These are phyloP conservation scores for Aspidiotus rigidus DNA, from an alignment of 2,888 invertebrate genomes.

Conservation along the genomic window DNA sequence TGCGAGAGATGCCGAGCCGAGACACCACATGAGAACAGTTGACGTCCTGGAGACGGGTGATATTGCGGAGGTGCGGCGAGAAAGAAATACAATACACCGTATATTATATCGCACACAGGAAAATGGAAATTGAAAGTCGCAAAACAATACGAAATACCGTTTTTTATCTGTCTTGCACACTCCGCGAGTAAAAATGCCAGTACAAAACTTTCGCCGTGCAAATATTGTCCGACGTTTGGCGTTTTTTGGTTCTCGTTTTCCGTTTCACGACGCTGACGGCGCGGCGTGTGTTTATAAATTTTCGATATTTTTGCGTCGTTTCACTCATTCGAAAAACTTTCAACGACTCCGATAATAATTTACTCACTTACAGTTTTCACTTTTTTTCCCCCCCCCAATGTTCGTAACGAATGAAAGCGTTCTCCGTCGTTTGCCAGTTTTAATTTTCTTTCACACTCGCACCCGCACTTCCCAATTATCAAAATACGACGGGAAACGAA, in stretches of 20 bases:
- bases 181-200: neutral
- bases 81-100: too few species aligned
- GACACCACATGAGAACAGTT: too few species aligned
- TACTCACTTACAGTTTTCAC: constrained; percentile 30
- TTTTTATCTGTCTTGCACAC: constrained; percentile 13
- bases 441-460: too few species aligned
- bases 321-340: constrained; percentile 2
- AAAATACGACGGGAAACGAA: too few species aligned
- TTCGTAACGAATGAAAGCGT: too few species aligned
- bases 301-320: neutral
- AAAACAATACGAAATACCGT: constrained; percentile 14
- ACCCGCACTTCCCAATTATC: too few species aligned
- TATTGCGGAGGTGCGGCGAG: too few species aligned
- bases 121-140: constrained; percentile 21
- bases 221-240: neutral
- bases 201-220: neutral
- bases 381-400: too few species aligned
- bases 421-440: too few species aligned
- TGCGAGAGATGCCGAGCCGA: too few species aligned
- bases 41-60: too few species aligned
- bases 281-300: neutral
- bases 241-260: neutral
- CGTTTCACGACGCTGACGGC: neutral
- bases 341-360: constrained; percentile 23
- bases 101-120: neutral